These are phyloP conservation scores for Lanius collurio DNA, from an alignment of 2,113 vertebrate species.

Conservation along the genomic window DNA sequence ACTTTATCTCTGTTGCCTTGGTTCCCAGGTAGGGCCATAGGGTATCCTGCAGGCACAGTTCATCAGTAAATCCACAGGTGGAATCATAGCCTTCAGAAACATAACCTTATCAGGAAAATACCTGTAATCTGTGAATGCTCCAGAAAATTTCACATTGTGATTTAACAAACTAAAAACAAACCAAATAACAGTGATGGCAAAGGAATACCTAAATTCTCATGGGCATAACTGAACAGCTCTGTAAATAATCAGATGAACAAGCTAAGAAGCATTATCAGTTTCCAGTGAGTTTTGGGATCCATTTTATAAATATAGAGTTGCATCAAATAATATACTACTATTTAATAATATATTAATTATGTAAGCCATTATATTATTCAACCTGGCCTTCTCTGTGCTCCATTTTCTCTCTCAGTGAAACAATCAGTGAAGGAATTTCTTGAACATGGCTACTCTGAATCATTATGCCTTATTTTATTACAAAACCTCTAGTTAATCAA, in stretches of 20 bases:
- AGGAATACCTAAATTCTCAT: neutral
- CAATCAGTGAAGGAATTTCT: neutral
- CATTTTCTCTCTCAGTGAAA: neutral
- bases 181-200: neutral
- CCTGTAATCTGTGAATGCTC: neutral
- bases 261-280: neutral
- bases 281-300: neutral
- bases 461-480: neutral
- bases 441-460: neutral
- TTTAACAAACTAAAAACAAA: neutral
- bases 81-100: neutral
- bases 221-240: neutral
- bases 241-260: neutral
- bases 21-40: neutral
- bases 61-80: neutral
- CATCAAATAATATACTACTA: neutral
- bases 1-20: neutral
- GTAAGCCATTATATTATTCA: neutral
- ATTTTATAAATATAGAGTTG: neutral
- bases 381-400: neutral
- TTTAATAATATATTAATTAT: neutral
- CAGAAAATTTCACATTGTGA: neutral
- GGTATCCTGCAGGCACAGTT: neutral
- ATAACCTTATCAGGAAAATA: neutral
- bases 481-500: neutral